A percentile compares a stretch with the other conserved stretches of the same genome.
Evolutionary conservation across 2,888 invertebrate species (phyloP).

Genomic region (Falcaria lacertinaria): DNA sequence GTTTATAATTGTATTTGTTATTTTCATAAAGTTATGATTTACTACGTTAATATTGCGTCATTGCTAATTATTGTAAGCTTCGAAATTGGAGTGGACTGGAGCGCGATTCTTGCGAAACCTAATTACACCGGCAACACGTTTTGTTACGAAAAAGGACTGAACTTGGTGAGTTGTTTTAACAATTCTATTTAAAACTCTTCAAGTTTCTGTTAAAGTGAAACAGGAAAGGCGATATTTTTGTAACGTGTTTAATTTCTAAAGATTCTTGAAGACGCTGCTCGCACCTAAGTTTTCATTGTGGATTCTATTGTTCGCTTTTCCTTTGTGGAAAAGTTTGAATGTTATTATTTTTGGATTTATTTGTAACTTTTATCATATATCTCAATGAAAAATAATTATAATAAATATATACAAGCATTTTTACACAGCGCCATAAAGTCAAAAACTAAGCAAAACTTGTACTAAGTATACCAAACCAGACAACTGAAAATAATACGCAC

Average conservation of each 20-base stretch:
- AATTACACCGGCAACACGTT: neutral
- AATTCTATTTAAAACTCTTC: conserved; percentile 10
- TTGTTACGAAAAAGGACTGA: neutral
- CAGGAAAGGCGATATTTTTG: conserved; percentile 17
- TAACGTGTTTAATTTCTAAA: conserved; percentile 27
- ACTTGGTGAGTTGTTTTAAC: neutral
- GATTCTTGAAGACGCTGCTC: conserved; percentile 18
- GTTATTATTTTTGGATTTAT: too few relatives aligned
- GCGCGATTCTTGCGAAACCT: neutral
- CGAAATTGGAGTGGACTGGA: neutral
- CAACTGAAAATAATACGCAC: too few relatives aligned
- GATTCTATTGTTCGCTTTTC: conserved; percentile 24
- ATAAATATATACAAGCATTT: too few relatives aligned
- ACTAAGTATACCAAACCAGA: too few relatives aligned
- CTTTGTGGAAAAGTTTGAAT: too few relatives aligned
- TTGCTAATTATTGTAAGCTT: neutral
- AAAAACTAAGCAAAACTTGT: too few relatives aligned
- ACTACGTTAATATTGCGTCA: conserved; percentile 11
- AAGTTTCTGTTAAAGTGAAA: conserved; percentile 9
- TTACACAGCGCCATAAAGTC: too few relatives aligned
- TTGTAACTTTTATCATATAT: too few relatives aligned
- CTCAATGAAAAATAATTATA: too few relatives aligned
- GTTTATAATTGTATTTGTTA: conserved; percentile 37
- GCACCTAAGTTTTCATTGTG: conserved; percentile 21
- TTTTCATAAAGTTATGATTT: conserved; percentile 25